Evolutionary conservation across 2,797 vertebrate genomes (phyloP), one percentile per base, ranked within the genome.

Genomic region (Gadopsis bispinosus): DNA sequence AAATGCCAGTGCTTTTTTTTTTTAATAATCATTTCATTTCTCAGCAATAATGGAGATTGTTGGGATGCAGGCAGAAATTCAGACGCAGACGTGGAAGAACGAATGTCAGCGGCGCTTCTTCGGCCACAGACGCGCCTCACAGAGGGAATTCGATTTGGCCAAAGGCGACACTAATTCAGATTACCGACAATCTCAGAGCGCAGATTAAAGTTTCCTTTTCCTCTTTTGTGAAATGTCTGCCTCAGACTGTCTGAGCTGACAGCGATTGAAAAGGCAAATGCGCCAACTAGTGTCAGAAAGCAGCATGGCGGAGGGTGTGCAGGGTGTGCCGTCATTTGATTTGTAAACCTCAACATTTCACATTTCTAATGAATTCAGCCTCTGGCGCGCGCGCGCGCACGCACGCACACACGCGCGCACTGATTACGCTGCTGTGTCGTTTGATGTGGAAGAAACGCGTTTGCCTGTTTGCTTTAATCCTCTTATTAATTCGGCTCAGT

Each of bases 261-360:
- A 73, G 71, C 62, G 64, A 94, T 95, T 93, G 79, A 93, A 94
- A 95, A 94, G 94, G 81, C 94, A 95, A 94, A 96, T 83, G 93
- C 95, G 95, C 95, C 95, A 91, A 96, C 95, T 96, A 96, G 95
- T 87, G 95, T 91, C 91, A 72, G 79, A 89, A 80, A 83, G 80
- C 60, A 37, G 91, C 84, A 92, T 77, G 77, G 67, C 88, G 64
- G 43, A 4, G 56, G 37, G 48, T 45, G 5, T 29, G 80, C 73
- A 78, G 91, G 87, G 90, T 83, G 90, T 84, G 85, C 84, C 84
- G 59, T 84, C 80, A 81, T 74, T 81, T 83, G 43, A 75, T 26
- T 26, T 63, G 69, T 11, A 72, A 75, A 58, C 64, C 60, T 72
- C 54, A 55, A 77, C 79, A 79, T 77, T 62, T 76, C 54, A 66